Evolutionary conservation across 2,888 invertebrate genomes (phyloP).

Genomic region (Microctonus aethiopoides): DNA sequence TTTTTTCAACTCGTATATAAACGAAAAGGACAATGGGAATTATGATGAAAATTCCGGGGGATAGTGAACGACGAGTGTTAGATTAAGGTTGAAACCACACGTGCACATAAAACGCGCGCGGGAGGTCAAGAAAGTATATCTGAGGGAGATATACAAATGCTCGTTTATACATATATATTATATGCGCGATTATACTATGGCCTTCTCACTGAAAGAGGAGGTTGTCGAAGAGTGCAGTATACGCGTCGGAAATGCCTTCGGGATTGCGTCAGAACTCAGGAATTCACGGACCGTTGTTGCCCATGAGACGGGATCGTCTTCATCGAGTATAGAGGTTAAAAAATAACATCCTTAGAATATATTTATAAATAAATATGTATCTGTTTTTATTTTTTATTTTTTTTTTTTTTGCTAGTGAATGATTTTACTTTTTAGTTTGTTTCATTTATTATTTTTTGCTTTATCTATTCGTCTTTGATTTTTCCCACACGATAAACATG

Average conservation of each 20-base stretch:
- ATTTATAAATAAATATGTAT: slow-evolving; percentile 15
- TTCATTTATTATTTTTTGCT: slow-evolving; percentile 18
- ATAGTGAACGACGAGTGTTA: neutral
- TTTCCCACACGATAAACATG: neutral
- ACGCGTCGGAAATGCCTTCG: slow-evolving; percentile 65
- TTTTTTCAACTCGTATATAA: neutral
- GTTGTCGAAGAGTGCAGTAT: slow-evolving; percentile 57
- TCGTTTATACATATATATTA: slow-evolving; percentile 17
- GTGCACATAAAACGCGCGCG: neutral
- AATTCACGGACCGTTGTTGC: slow-evolving; percentile 56
- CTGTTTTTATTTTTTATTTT: neutral
- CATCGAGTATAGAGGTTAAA: slow-evolving; percentile 12
- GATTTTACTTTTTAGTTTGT: slow-evolving; percentile 35
- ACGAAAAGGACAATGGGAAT: slow-evolving; percentile 11
- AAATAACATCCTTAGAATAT: slow-evolving; percentile 19
- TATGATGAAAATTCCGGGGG: slow-evolving; percentile 13
- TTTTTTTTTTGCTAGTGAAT: neutral
- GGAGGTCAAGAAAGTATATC: neutral
- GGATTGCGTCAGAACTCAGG: slow-evolving; percentile 62
- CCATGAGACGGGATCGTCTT: slow-evolving; percentile 32
- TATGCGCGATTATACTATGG: slow-evolving; percentile 45
- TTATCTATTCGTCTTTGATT: neutral
- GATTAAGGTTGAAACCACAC: neutral
- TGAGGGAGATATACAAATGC: neutral
- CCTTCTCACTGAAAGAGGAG: slow-evolving; percentile 45